These are phyloP conservation scores for Ceratosolen fusciceps DNA, from an alignment of 1,140 invertebrate genomes.

Conservation along the genomic window DNA sequence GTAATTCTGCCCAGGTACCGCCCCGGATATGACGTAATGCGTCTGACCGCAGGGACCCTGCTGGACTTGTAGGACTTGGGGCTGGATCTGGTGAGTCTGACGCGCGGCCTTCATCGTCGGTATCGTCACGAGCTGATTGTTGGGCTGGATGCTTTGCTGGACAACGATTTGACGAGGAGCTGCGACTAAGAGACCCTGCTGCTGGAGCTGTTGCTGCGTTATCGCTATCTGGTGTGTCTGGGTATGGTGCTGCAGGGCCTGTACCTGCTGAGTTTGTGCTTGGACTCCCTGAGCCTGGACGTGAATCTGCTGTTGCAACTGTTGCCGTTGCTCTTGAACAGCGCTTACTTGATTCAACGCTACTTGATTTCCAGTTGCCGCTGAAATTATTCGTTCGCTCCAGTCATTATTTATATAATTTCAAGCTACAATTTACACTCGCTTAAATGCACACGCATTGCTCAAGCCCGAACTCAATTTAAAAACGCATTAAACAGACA, in stretches of 20 bases:
- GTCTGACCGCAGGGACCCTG: slow-evolving; percentile 65
- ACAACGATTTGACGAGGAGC: slow-evolving; percentile 69
- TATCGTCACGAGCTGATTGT: slow-evolving; percentile 66
- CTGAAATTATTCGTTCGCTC: slow-evolving; percentile 15
- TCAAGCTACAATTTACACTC: too few relatives aligned
- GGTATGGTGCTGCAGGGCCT: slow-evolving; percentile 57
- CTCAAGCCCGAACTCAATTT: neutral
- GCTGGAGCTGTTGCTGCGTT: slow-evolving; percentile 60
- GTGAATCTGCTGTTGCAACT: neutral
- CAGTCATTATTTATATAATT: too few relatives aligned
- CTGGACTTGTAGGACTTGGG: slow-evolving; percentile 65
- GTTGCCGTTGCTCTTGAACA: slow-evolving; percentile 52
- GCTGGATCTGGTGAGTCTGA: slow-evolving; percentile 65
- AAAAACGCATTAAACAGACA: too few relatives aligned
- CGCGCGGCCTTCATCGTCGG: slow-evolving; percentile 64
- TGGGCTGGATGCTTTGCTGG: slow-evolving; percentile 70
- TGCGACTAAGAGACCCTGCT: slow-evolving; percentile 67
- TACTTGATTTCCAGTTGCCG: slow-evolving; percentile 7
- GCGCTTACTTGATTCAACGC: neutral
- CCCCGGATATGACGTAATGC: slow-evolving; percentile 74
- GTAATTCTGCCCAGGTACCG: slow-evolving; percentile 73
- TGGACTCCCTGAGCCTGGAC: neutral
- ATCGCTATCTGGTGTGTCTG: slow-evolving; percentile 53
- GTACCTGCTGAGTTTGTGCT: slow-evolving; percentile 41
- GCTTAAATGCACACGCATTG: neutral